Conservation (phyloP, 2,113 vertebrate species). For the Vidua chalybeata region DNA sequence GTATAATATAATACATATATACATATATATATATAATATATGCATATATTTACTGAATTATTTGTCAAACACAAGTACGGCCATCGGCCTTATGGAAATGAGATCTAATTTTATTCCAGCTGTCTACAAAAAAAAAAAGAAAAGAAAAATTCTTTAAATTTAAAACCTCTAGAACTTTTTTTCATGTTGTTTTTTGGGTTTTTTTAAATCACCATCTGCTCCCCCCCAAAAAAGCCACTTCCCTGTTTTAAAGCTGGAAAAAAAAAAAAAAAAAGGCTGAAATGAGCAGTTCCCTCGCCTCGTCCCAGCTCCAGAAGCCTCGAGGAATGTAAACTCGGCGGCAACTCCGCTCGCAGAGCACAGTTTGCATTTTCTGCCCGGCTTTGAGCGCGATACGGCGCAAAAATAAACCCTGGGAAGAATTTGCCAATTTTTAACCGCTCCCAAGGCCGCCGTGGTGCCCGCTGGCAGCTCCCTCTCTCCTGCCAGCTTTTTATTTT, state of each 20-base stretch:
- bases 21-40: background rate
- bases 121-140: background rate
- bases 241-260: background rate
- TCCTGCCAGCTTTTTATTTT: background rate
- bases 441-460: background rate
- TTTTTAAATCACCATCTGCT: background rate
- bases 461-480: background rate
- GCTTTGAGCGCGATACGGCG: background rate
- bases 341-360: background rate
- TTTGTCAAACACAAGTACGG: background rate
- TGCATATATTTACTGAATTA: background rate
- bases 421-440: background rate
- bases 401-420: background rate
- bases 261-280: background rate
- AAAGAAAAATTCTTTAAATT: background rate
- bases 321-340: background rate
- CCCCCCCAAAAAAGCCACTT: background rate
- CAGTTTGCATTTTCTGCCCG: background rate
- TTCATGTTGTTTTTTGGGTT: background rate
- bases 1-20: background rate
- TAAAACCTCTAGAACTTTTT: background rate
- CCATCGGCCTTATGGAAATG: background rate
- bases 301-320: background rate
- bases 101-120: background rate
- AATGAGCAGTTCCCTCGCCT: background rate